A percentile compares a stretch with the other conserved stretches of the same genome.
Evolutionary conservation across 1,140 invertebrate genomes (phyloP).

Genomic region (Drosophila orosa): DNA sequence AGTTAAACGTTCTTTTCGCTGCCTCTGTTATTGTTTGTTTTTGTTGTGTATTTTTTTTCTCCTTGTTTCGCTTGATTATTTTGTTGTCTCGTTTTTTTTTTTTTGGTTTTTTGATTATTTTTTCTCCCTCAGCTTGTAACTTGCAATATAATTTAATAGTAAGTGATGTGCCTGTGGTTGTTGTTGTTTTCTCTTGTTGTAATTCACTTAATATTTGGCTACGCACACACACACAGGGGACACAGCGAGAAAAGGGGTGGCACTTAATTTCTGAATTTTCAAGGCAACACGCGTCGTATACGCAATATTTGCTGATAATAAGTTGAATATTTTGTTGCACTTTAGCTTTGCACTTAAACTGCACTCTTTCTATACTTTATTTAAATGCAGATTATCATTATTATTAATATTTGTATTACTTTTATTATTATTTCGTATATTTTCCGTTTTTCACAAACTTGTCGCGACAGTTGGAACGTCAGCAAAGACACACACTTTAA

Average conservation of each 20-base stretch:
- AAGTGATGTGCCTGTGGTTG: conserved; percentile 44
- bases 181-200: conserved; percentile 57
- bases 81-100: conserved; percentile 47
- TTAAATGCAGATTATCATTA: not conserved
- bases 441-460: conserved; percentile 8
- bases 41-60: conserved; percentile 65
- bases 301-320: conserved; percentile 52
- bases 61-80: conserved; percentile 76
- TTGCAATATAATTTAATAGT: conserved; percentile 79
- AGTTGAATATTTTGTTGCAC: conserved; percentile 20
- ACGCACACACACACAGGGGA: conserved; percentile 37
- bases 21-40: conserved; percentile 57
- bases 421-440: not conserved
- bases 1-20: conserved; percentile 58
- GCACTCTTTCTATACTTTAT: conserved; percentile 6
- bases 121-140: conserved; percentile 56
- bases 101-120: conserved; percentile 23
- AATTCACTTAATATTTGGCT: conserved; percentile 65
- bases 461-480: conserved; percentile 37
- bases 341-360: conserved; percentile 10
- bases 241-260: conserved; percentile 30
- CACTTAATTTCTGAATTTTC: conserved; percentile 56
- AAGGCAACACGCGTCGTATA: conserved; percentile 70
- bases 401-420: conserved; percentile 2
- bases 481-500: conserved; percentile 35